phyloP scores from a whole-genome alignment of 1,140 invertebrate genomes.

The Pogonomyrmex barbatus region DNA sequence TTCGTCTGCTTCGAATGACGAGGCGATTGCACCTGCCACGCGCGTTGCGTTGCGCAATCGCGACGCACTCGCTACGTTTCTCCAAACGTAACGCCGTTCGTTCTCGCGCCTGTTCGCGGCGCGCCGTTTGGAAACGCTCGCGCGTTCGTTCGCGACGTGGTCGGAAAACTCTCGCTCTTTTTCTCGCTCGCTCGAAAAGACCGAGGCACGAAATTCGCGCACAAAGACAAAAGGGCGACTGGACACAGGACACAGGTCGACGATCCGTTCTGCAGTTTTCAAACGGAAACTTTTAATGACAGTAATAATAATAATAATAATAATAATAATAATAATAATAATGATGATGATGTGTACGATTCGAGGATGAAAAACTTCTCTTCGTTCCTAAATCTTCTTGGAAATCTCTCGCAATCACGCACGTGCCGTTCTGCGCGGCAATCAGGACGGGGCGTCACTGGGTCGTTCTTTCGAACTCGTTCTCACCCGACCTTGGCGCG shows the following conservation, averaged over 20 bases:
- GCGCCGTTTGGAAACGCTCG: background rate
- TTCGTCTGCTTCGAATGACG: conserved; percentile 53
- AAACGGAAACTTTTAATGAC: background rate
- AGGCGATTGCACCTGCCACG: conserved; percentile 47
- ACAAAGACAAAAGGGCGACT: background rate
- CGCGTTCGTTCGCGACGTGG: background rate
- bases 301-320: too few relatives aligned
- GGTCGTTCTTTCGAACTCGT: conserved; percentile 68
- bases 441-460: conserved; percentile 60
- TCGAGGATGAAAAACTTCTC: background rate
- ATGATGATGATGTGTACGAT: background rate
- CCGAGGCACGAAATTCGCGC: background rate
- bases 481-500: conserved; percentile 59
- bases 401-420: conserved; percentile 8
- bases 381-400: background rate
- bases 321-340: too few relatives aligned
- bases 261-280: background rate
- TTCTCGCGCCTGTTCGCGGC: background rate
- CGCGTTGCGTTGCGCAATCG: conserved; percentile 42
- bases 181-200: background rate
- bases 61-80: background rate
- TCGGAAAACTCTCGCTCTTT: background rate
- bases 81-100: conserved; percentile 1
- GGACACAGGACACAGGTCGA: background rate
- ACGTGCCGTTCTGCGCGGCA: conserved; percentile 33